Evolutionary conservation across 2,113 vertebrate genomes (phyloP), one percentile per base, ranked within the genome.

Genomic region (Boleophthalmus pectinirostris): DNA sequence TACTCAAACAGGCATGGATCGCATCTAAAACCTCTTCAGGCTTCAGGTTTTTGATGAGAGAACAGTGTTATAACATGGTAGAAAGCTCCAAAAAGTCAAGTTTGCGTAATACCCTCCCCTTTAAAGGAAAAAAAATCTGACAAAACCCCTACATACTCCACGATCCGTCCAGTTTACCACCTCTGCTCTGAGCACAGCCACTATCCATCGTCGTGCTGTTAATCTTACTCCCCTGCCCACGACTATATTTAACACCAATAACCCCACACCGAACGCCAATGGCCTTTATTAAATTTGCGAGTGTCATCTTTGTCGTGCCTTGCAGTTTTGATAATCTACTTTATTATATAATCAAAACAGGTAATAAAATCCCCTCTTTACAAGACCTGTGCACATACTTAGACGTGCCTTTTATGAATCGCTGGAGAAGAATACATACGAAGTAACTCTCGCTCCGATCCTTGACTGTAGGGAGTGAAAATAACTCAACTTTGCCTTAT

Each of bases 401-500:
- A 25, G 65, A 5, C 68, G 12, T 14, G 18, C 21, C 77, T 69
- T 61, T 24, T 33, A 68, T 61, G 38, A 70, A 69, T 73, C 53
- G 9, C 45, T 61, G 46, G 64, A 20, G 51, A 33, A 23, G 45
- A 51, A 14, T 70, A 29, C 57, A 63, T 74, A 81, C 57, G 35
- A 38, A 80, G 68, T 68, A 81, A 73, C 66, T 47, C 75, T 67
- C 18, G 54, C 4, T 77, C 80, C 49, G 8, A 33, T 51, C 33
- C 35, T n/a, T n/a, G 18, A n/a, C 70, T 79, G 68, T 70, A 33
- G 47, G 53, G 68, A 69, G 25, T 69, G 47, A 80, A 29, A 57
- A 60, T 71, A 78, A 83, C 79, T 78, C n/a, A 45, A 66, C 63
- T 66, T 73, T 66, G 57, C 77, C 78, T 88, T 74, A 54, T 78